These are phyloP conservation scores for Sphaerodactylus townsendi DNA, from an alignment of 2,113 vertebrate genomes.

Conservation along the genomic window DNA sequence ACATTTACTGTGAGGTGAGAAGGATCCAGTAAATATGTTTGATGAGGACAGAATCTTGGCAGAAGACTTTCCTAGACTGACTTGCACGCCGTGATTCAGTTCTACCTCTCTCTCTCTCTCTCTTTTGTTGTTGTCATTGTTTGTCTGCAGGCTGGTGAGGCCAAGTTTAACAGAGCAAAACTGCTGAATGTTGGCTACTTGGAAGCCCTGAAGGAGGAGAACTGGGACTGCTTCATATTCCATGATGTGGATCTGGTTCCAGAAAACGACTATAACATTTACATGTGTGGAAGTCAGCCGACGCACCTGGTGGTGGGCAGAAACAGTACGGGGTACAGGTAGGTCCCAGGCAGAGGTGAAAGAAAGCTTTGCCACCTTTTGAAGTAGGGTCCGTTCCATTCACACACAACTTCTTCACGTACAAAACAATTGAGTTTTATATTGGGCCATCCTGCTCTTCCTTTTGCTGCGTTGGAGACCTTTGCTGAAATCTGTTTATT, in stretches of 20 bases:
- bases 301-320: slow-evolving; percentile 96
- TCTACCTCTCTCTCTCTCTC: slow-evolving; percentile 5
- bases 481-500: not conserved
- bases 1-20: not conserved
- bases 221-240: slow-evolving; percentile 96
- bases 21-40: not conserved
- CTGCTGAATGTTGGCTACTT: slow-evolving; percentile 93
- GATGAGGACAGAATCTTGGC: accelerated
- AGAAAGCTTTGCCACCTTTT: not conserved
- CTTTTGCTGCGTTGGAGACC: not conserved
- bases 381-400: not conserved
- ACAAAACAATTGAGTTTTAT: not conserved
- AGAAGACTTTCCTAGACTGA: slow-evolving; percentile 2
- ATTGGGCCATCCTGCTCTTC: not conserved
- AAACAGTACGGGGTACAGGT: slow-evolving; percentile 96
- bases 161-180: slow-evolving; percentile 94
- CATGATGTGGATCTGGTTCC: slow-evolving; percentile 96
- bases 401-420: not conserved
- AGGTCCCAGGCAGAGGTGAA: slow-evolving; percentile 50
- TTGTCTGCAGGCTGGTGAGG: slow-evolving; percentile 81
- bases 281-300: slow-evolving; percentile 87
- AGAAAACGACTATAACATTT: slow-evolving; percentile 93
- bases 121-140: not conserved
- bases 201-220: slow-evolving; percentile 89
- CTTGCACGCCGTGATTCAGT: not conserved